Percentiles rank a stretch among this genome's conserved stretches.
Evolutionary conservation across 1,140 invertebrate species (phyloP).

Genomic region (Meloidogyne exigua): DNA sequence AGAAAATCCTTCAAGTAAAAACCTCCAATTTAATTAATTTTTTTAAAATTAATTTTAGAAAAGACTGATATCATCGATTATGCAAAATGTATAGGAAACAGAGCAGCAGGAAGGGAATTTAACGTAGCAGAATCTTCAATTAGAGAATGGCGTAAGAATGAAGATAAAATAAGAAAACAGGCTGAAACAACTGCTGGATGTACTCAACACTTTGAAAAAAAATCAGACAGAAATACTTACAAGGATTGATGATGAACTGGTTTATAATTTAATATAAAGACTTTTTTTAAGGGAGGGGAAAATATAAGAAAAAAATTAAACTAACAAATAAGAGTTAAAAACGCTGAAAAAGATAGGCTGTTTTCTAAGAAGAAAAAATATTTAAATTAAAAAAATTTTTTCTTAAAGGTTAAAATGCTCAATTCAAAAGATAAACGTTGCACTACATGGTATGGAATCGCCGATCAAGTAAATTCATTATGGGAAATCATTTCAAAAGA

Average conservation of each 20-base stretch:
- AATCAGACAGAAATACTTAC: constrained; percentile 35
- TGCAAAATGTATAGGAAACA: constrained; percentile 59
- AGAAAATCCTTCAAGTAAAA: too few relatives aligned
- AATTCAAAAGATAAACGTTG: constrained; percentile 35
- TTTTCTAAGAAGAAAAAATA: too few relatives aligned
- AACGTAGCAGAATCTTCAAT: constrained; percentile 59
- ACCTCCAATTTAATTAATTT: background rate
- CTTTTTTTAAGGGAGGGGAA: too few relatives aligned
- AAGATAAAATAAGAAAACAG: constrained; percentile 48
- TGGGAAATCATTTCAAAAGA: constrained; percentile 30
- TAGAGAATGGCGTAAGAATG: constrained; percentile 59
- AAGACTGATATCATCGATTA: constrained; percentile 60
- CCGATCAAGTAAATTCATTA: constrained; percentile 37
- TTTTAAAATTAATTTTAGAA: constrained; percentile 32
- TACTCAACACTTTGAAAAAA: constrained; percentile 31
- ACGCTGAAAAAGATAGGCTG: background rate
- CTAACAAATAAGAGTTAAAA: background rate
- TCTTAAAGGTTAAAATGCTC: constrained; percentile 39
- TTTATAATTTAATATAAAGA: background rate
- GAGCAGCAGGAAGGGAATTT: constrained; percentile 58
- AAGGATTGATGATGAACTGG: constrained; percentile 22
- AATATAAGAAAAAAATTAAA: too few relatives aligned
- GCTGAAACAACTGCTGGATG: constrained; percentile 21
- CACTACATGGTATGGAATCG: constrained; percentile 46
- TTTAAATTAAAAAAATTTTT: background rate